Conservation (phyloP, 2,888 invertebrate species). For the Leucoptera coffeella region DNA sequence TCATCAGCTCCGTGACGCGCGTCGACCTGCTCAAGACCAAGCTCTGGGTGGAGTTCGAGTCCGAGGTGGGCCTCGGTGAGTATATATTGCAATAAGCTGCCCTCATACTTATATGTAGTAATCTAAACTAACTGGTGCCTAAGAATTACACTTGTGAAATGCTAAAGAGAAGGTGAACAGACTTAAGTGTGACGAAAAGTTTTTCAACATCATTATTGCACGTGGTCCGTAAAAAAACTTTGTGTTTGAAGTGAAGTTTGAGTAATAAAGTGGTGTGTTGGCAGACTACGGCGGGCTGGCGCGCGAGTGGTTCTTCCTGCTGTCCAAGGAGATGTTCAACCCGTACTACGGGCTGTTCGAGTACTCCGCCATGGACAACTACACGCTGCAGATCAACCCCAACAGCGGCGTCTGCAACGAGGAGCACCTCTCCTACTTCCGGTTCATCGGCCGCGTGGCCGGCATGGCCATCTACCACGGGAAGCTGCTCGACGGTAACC, state of each 20-base stretch:
- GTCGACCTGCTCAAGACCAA: constrained; percentile 94
- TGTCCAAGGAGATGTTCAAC: constrained; percentile 99
- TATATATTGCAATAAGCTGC: too few species aligned
- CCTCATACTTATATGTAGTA: too few species aligned
- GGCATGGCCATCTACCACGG: constrained; percentile 99
- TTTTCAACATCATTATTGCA: too few species aligned
- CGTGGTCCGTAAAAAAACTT: too few species aligned
- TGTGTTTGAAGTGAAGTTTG: too few species aligned
- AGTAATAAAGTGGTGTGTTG: not conserved
- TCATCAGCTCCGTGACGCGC: constrained; percentile 85
- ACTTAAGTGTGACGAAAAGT: too few species aligned
- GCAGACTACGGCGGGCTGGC: constrained; percentile 94
- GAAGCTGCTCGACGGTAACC: constrained; percentile 87
- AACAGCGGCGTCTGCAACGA: constrained; percentile 96
- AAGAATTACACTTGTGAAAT: too few species aligned
- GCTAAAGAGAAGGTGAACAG: too few species aligned
- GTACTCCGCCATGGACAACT: constrained; percentile 99
- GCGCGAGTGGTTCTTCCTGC: constrained; percentile 96
- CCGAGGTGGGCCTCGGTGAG: constrained; percentile 79
- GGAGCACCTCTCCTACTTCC: constrained; percentile 96
- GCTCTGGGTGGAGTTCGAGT: constrained; percentile 98
- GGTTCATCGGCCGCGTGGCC: constrained; percentile 95
- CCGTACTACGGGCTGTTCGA: constrained; percentile 99
- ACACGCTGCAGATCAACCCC: constrained; percentile 98
- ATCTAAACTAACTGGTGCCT: too few species aligned